A percentile compares a stretch with the other conserved stretches of the same genome.
Conservation (phyloP, 1,140 invertebrate genomes). For the Bombus superbus region DNA sequence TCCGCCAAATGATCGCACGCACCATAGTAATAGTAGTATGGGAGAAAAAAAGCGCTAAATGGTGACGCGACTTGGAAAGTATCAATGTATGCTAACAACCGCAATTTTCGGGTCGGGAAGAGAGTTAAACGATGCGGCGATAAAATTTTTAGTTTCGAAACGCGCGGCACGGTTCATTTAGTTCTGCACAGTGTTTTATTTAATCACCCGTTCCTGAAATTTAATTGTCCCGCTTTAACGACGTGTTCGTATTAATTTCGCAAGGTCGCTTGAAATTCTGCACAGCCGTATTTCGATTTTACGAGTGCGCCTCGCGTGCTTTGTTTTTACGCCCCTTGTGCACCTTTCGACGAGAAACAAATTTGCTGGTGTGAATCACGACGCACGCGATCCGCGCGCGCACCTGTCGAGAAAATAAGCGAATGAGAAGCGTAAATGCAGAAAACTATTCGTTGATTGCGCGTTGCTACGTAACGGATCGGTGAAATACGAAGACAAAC, state of each 20-base stretch:
- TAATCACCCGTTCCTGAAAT: constrained; percentile 27
- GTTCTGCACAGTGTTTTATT: constrained; percentile 2
- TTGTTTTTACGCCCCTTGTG: constrained; percentile 3
- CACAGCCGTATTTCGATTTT: constrained; percentile 12
- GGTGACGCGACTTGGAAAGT: background rate
- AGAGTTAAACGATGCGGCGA: background rate
- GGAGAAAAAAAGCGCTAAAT: background rate
- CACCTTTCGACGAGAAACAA: constrained; percentile 18
- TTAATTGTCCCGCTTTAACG: constrained; percentile 35
- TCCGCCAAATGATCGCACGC: background rate
- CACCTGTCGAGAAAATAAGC: background rate
- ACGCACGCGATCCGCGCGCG: background rate
- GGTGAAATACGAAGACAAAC: background rate
- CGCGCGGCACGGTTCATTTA: background rate
- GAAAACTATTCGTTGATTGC: background rate
- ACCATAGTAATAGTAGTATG: too few species aligned
- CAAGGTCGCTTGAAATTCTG: constrained; percentile 16
- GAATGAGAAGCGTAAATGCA: background rate
- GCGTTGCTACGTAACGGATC: background rate
- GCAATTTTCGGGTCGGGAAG: background rate
- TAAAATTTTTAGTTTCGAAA: constrained; percentile 11
- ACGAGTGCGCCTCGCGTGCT: constrained; percentile 4
- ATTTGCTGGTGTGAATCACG: constrained; percentile 31
- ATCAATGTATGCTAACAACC: background rate
- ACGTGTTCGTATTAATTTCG: constrained; percentile 25